Evolutionary conservation across 1,140 invertebrate species (phyloP).

Genomic region (Orius insidiosus): DNA sequence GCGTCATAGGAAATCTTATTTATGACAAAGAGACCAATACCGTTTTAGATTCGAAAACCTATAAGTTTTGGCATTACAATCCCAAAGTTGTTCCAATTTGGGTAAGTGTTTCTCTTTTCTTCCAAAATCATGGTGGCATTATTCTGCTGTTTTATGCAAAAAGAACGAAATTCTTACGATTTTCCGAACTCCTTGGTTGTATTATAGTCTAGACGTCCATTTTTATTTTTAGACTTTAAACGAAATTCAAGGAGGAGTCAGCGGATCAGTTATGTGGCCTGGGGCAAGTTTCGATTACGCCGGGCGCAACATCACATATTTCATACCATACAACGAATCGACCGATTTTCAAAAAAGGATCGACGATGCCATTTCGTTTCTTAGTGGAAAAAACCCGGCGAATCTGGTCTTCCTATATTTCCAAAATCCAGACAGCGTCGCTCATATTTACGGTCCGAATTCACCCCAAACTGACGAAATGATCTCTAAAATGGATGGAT

Average conservation of each 20-base stretch:
- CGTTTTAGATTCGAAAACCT: conserved; percentile 26
- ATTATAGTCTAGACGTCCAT: background rate
- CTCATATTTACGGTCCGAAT: conserved; percentile 32
- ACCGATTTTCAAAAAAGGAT: conserved; percentile 35
- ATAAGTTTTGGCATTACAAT: conserved; percentile 34
- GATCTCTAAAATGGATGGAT: conserved; percentile 34
- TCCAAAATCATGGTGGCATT: background rate
- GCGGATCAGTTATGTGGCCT: conserved; percentile 45
- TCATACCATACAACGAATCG: conserved; percentile 30
- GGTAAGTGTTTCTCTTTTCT: conserved; percentile 27
- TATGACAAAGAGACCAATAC: conserved; percentile 36
- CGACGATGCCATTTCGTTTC: conserved; percentile 39
- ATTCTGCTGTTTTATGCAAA: conserved; percentile 4
- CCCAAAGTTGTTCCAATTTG: conserved; percentile 36
- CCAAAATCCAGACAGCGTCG: conserved; percentile 48
- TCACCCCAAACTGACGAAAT: conserved; percentile 28
- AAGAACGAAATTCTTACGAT: conserved; percentile 3
- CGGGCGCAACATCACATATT: conserved; percentile 27
- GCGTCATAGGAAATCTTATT: conserved; percentile 46
- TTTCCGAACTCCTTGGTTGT: conserved; percentile 6
- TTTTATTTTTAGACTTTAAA: conserved; percentile 32
- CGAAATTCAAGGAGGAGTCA: conserved; percentile 31
- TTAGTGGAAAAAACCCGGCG: conserved; percentile 32
- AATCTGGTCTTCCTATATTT: conserved; percentile 53
- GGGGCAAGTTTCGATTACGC: conserved; percentile 32